Base-by-base conservation (phyloP, 2,797 vertebrate genomes). In the Lycodopsis pacificus region DNA sequence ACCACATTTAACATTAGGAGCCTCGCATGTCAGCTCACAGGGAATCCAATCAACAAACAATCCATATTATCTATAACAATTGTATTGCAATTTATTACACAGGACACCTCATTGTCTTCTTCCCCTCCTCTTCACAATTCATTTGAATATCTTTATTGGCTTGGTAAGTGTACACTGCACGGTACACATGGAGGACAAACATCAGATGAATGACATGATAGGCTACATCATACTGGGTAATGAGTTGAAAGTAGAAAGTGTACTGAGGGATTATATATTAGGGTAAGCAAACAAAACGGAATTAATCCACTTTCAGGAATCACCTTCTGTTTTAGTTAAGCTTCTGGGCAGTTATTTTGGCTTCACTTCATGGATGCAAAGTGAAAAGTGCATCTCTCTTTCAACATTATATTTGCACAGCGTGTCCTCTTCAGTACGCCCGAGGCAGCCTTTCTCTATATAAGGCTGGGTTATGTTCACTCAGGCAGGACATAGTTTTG, bases 401-500 rank as follows among this genome's bases (percentile, higher is more conserved):
- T 84, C 61, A 61, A 30, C n/a, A 32, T 74, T 58, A 63, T 77
- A 64, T 80, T 76, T 76, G 42, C 48, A 4, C 69, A 64, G 80
- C 53, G 10, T 61, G 32, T 86, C 46, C 14, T 75, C 80, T 67
- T 51, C 51, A 30, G 17, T 38, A 76, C 73, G 81, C 64, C 71
- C 27, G 74, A 74, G 73, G 65, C 70, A 14, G 65, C 56, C 61
- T 80, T 51, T 89, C 78, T 92, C 91, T 92, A 89, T 91, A 91
- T 88, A 92, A 87, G 93, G 91, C 65, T 48, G n/a, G 76, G 74
- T 69, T 89, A 56, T 87, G 86, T 80, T 88, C 84, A 46, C 82
- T 80, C 76, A 36, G 57, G 69, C 80, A 80, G 85, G 64, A 88
- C 63, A 71, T 71, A 67, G 73, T 80, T 87, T 86, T 92, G 91